Conservation (phyloP, 2,113 vertebrate genomes). For the Epinephelus fuscoguttatus region DNA sequence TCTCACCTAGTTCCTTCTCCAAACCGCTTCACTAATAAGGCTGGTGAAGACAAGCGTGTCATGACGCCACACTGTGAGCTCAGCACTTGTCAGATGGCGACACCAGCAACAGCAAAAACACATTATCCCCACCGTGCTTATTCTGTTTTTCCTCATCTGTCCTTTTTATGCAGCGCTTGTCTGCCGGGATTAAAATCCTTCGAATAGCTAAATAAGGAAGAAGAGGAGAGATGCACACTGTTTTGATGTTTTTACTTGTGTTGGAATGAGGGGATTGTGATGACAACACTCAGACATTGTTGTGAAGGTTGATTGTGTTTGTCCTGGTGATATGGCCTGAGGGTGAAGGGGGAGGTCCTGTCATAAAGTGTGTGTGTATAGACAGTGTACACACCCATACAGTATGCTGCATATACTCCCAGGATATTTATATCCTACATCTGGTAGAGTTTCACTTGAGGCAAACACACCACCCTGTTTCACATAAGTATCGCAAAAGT, state of each 20-base stretch:
- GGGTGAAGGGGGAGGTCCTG: conserved; percentile 9
- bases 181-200: conserved; percentile 45
- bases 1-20: conserved; percentile 66
- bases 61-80: conserved; percentile 51
- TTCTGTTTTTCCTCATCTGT: conserved; percentile 40
- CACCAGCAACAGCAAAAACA: conserved; percentile 70
- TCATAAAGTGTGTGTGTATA: neutral
- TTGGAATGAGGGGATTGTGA: conserved; percentile 23
- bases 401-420: neutral
- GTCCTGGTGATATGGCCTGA: conserved; percentile 2
- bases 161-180: conserved; percentile 35
- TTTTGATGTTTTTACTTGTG: conserved; percentile 42
- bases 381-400: neutral
- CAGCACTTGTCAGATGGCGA: conserved; percentile 53
- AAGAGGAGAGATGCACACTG: neutral
- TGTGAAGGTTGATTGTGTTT: conserved; percentile 46
- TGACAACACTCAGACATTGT: conserved; percentile 34
- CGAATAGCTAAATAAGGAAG: neutral
- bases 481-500: neutral
- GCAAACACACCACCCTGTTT: neutral
- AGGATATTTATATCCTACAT: conserved; percentile 38
- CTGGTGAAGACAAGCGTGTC: conserved; percentile 50
- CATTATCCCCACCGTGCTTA: conserved; percentile 61
- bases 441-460: conserved; percentile 14
- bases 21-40: conserved; percentile 59